Base-by-base conservation (phyloP, 2,797 vertebrate genomes). In the Anguilla pacifica region DNA sequence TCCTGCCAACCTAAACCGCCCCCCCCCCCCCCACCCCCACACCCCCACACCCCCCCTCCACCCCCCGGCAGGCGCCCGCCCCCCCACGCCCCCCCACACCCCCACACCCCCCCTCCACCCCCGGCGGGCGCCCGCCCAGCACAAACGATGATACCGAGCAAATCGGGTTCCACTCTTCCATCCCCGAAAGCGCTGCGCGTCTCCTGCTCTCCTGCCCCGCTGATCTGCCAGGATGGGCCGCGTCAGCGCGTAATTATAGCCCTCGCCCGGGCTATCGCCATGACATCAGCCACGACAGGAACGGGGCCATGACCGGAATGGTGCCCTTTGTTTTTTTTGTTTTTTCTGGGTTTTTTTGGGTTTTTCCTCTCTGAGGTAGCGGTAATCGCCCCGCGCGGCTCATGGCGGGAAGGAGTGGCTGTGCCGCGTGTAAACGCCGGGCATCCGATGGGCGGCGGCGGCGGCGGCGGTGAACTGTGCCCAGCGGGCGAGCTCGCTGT, bases 181-280 rank as follows among this genome's bases (percentile, higher is more conserved):
- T 93, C 91, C 84, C 86, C 4, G 88, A 84, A 92, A 82, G 92
- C 91, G 28, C 83, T 85, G 22, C 46, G 46, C 85, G 57, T 86
- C 92, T 94, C 89, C 86, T 88, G 88, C 87, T 86, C 92, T 94
- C 89, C 86, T 88, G 88, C 87, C 91, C 91, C 93, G 53, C 92
- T 88, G 92, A 92, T 94, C 92, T 84, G 92, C 85, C 93, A 88
- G 94, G 95, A 95, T 95, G 96, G 35, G 35, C 94, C 87, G 93
- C 93, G 90, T 94, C 94, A 96, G 94, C 94, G 92, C 89, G 92
- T 95, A 95, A 96, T 96, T 94, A 94, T 90, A 94, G 91, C 95
- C 95, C 96, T 95, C 92, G 93, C 93, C 90, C 84, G 89, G 91
- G 93, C 88, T 92, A 39, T 31, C 72, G 39, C 15, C 3, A 92